A percentile compares a stretch with the other conserved stretches of the same genome.
phyloP scores from a whole-genome alignment of 64 coral and sea anemone species.

The Orbicella faveolata region DNA sequence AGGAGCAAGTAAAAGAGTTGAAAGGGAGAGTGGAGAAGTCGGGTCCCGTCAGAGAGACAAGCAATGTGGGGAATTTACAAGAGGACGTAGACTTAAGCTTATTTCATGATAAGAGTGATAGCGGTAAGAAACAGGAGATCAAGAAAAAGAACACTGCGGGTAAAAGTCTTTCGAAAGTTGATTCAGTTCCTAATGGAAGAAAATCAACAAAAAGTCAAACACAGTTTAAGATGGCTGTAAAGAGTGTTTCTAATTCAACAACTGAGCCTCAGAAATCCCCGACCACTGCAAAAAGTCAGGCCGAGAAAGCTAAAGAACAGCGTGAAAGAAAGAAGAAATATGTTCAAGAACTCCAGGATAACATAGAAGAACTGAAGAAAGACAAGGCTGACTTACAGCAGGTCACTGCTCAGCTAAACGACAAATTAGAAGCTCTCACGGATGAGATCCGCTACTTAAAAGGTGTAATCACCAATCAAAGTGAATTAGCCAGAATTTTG shows the following conservation, averaged over 20 bases:
- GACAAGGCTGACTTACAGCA: slow-evolving; percentile 54
- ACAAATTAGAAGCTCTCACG: slow-evolving; percentile 43
- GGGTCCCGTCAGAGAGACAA: neutral
- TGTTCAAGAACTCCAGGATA: slow-evolving; percentile 67
- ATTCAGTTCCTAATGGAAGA: neutral
- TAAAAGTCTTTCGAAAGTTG: neutral
- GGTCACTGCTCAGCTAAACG: neutral
- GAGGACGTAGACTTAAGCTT: no score
- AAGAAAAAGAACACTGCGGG: neutral
- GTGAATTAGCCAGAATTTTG: slow-evolving; percentile 75
- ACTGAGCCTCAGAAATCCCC: neutral
- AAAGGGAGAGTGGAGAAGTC: neutral
- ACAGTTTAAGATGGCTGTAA: neutral
- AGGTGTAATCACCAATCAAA: slow-evolving; percentile 81
- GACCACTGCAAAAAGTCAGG: slow-evolving; percentile 22
- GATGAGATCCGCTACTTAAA: slow-evolving; percentile 81
- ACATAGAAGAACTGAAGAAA: slow-evolving; percentile 41
- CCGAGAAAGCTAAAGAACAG: slow-evolving; percentile 48
- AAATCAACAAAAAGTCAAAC: neutral
- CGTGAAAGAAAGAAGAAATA: slow-evolving; percentile 82
- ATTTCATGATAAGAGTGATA: neutral
- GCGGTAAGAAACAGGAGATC: neutral
- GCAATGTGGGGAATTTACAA: neutral
- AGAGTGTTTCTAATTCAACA: slow-evolving; percentile 5
- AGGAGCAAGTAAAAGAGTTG: neutral